phyloP scores from a whole-genome alignment of 2,113 vertebrate species.

The Eublepharis macularius region DNA sequence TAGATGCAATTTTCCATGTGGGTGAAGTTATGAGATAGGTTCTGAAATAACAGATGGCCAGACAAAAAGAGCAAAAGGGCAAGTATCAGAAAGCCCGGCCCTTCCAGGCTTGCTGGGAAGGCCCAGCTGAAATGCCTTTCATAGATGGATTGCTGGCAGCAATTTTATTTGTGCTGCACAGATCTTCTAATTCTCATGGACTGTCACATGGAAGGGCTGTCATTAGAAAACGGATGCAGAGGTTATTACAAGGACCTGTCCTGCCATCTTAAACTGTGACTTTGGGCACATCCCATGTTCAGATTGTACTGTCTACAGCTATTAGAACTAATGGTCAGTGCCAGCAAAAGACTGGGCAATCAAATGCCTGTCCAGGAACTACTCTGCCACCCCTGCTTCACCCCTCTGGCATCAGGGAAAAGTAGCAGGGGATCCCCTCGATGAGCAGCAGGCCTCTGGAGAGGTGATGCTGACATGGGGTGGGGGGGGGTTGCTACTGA shows the following conservation, averaged over 20 bases:
- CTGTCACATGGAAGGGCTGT: slow-evolving; percentile 31
- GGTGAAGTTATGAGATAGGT: slow-evolving; percentile 4
- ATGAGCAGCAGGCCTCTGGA: too few relatives aligned
- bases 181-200: slow-evolving; percentile 32
- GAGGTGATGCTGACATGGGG: too few relatives aligned
- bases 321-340: slow-evolving; percentile 4
- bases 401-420: too few relatives aligned
- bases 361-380: too few relatives aligned
- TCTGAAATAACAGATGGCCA: slow-evolving; percentile 27
- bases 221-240: slow-evolving; percentile 15
- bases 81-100: background rate
- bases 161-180: slow-evolving; percentile 33
- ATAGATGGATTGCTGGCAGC: slow-evolving; percentile 22
- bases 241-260: slow-evolving; percentile 33
- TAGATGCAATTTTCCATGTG: background rate
- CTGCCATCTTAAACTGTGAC: slow-evolving; percentile 28
- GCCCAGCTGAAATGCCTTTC: slow-evolving; percentile 35
- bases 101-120: slow-evolving; percentile 27
- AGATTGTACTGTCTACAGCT: slow-evolving; percentile 29
- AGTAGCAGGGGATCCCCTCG: too few relatives aligned
- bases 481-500: too few relatives aligned
- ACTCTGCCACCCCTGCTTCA: too few relatives aligned
- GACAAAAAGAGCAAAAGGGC: background rate
- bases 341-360: slow-evolving; percentile 27
- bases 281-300: background rate